Base-by-base conservation (phyloP, 2,888 invertebrate species). In the Brachyptera risi region DNA sequence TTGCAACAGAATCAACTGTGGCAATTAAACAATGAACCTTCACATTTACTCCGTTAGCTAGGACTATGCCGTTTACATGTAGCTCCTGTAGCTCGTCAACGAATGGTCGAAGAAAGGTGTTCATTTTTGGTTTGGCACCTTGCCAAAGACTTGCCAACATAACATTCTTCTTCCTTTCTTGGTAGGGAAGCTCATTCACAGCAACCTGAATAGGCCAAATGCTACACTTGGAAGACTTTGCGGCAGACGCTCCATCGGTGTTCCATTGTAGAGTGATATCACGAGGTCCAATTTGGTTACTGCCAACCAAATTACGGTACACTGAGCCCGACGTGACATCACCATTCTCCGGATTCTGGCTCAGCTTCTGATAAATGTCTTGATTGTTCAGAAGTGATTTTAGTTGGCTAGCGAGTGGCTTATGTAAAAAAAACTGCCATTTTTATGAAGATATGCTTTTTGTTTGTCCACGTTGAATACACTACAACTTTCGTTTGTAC, bases 1-100 rank as follows among this genome's bases (percentile, higher is more conserved):
- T 21, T 13, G 54, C 54, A 9, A 51, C 54, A 31, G 54, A 51
- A 51, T 51, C 54, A 11, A 51, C 54, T 15, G 54, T 19, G 27
- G 13, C 27, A 17, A 51, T 24, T 13, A 24, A 3, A 31, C 31
- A 31, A 26, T 51, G 54, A 15, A 24, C 54, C n/a, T 51, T 40
- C 13, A 40, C 35, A 23, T 19, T 11, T 9, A 15, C 13, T 13
- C 31, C 35, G 26, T 24, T 23, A n/a, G 2, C 26, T 13, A 51
- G 40, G 15, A 15, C n/a, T 5, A 40, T 40, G 4, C 40, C 40
- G 5, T 5, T n/a, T 11, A 4, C 15, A n/a, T 40, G 40, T 4
- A 40, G 40, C 13, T 40, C 40, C 17, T 40, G 40, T n/a, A 40
- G 40, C 5, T 40, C 40, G 5, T 40, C 40, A 40, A 40, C 40